Evolutionary conservation across 37 sponge, comb jelly and placozoan genomes (phyloP), one percentile per base, ranked within the genome.

Genomic region (Aphrocallistes beatrix): DNA sequence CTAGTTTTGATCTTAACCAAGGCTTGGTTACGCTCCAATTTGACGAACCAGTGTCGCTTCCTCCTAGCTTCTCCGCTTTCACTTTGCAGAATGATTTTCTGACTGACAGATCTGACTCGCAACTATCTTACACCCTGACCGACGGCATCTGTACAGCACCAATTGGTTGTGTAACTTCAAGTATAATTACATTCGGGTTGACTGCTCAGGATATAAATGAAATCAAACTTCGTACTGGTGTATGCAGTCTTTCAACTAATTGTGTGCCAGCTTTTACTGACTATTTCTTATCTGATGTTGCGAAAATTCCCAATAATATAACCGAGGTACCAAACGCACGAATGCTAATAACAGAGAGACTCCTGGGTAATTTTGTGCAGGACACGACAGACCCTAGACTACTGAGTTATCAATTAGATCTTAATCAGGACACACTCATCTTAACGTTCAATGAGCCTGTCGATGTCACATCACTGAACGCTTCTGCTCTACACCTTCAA

Each of bases 381-480:
- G 96, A 95, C 51, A 36, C 39, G 1, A 81, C 84, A n/a, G 90
- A 90, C 19, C 96, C 96, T 1, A 39, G 32, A 0, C 37, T 95
- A 23, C 36, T 39, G 23, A 69, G 82, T 1, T 91, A 87, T 81
- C 51, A 81, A 34, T 86, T 95, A 39, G 86, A 95, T 39, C 90
- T 93, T 13, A 34, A 84, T 34, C 49, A 82, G 36, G 89, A 94
- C 82, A 81, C 81, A 19, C 84, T 95, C 16, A 13, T 48, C 16
- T 23, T 95, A 32, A 88, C 90, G 9, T 95, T 95, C 83, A 81
- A 91, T 83, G 93, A 95, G 51, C 96, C 96, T 40, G 87, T 95
- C 3, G 51, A 83, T 37, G 84, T 84, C 28, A 51, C 90, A 25
- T 83, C 88, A 1, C 51, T 94, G 13, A 83, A 94, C 37, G 49